Percentiles rank a stretch among this genome's conserved stretches.
These are phyloP conservation scores for Camarhynchus parvulus DNA, from an alignment of 2,113 vertebrate species.

Conservation along the genomic window DNA sequence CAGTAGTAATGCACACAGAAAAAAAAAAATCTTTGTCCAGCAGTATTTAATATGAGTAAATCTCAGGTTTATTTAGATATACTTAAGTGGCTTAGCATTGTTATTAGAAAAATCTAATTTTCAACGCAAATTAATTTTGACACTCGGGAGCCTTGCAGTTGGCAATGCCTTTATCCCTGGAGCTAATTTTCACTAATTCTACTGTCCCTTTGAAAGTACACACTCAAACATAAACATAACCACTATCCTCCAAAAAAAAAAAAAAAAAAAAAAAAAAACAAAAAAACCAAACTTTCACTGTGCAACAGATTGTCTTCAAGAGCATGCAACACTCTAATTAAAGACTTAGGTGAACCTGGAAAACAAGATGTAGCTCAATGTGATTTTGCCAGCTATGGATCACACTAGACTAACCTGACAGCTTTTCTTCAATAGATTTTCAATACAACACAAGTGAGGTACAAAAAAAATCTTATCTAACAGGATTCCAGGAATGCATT, in stretches of 20 bases:
- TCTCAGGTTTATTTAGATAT: constrained; percentile 7
- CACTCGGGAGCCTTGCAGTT: background rate
- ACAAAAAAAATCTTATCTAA: constrained; percentile 13
- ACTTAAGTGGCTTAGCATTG: background rate
- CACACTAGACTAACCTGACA: background rate
- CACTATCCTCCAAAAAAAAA: background rate
- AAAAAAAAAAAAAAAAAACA: background rate
- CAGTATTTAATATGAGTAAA: background rate
- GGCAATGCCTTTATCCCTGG: background rate
- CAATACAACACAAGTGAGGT: constrained; percentile 1
- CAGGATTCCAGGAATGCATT: background rate
- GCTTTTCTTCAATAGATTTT: constrained; percentile 16
- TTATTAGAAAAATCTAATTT: constrained; percentile 14
- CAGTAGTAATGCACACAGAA: background rate
- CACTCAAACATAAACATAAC: background rate
- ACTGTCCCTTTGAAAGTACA: background rate
- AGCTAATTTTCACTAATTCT: background rate
- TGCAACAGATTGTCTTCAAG: background rate
- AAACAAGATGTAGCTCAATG: background rate
- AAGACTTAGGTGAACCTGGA: background rate
- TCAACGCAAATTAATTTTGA: background rate
- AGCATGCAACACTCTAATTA: background rate
- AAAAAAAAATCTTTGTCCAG: background rate
- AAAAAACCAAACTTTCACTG: background rate
- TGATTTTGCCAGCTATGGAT: background rate